Conservation (phyloP, 2,797 vertebrate genomes). For the Artibeus lituratus region DNA sequence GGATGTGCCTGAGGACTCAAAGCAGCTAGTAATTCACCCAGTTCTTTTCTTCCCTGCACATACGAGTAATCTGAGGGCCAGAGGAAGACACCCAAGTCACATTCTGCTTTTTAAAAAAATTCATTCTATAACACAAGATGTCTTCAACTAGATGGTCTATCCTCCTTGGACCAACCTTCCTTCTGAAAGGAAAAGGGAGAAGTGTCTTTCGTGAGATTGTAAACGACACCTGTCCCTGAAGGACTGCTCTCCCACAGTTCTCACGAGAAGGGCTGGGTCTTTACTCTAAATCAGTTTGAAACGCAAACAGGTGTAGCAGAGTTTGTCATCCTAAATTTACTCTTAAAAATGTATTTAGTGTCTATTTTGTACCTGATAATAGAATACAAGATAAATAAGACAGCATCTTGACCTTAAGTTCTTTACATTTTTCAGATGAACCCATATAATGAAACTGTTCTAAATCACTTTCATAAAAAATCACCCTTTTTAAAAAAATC, state of each 20-base stretch:
- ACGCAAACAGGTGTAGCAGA: neutral
- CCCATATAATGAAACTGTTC: neutral
- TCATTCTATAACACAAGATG: neutral
- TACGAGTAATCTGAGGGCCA: neutral
- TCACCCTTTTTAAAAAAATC: neutral
- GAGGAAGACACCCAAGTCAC: neutral
- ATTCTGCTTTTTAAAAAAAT: neutral
- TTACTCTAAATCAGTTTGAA: neutral
- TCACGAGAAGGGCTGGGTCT: neutral
- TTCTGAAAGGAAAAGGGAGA: neutral
- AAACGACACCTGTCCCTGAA: neutral
- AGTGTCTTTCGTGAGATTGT: neutral
- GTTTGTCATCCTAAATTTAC: neutral
- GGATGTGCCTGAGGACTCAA: neutral
- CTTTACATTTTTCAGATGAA: neutral
- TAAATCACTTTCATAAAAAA: neutral
- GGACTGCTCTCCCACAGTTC: neutral
- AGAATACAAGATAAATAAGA: neutral
- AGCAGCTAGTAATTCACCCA: neutral
- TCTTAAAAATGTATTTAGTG: neutral
- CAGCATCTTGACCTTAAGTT: neutral
- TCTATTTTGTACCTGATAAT: neutral
- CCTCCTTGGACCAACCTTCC: neutral
- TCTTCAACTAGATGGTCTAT: neutral
- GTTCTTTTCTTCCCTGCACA: neutral